These are phyloP conservation scores for Hyaena hyaena DNA, from an alignment of 2,113 vertebrate species.

Conservation along the genomic window DNA sequence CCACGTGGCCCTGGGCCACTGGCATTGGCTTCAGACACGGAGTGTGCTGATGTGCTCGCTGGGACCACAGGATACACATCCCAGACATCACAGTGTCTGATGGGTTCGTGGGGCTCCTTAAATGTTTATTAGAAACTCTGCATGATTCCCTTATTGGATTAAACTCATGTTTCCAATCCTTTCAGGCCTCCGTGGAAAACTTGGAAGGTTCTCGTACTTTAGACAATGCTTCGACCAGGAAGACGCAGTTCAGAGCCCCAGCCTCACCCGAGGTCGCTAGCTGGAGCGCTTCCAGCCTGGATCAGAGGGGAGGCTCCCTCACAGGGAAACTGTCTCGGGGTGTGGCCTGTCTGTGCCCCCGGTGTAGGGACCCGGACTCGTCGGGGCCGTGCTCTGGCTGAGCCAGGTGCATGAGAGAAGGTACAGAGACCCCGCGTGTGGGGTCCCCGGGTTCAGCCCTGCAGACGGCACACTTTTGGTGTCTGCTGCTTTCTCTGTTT, in stretches of 20 bases:
- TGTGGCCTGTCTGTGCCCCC: neutral
- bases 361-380: neutral
- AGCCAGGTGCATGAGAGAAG: neutral
- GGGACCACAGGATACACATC: neutral
- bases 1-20: neutral
- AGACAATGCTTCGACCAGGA: neutral
- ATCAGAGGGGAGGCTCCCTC: rapidly evolving
- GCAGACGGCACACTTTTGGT: rapidly evolving
- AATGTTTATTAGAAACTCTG: neutral
- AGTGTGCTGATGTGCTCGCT: rapidly evolving
- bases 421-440: too few relatives aligned
- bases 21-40: rapidly evolving
- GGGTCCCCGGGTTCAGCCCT: neutral
- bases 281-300: neutral
- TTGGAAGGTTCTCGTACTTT: neutral
- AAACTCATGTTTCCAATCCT: neutral
- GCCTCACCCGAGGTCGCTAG: too few relatives aligned
- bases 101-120: neutral
- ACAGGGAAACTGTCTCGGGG: neutral
- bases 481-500: neutral
- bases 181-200: neutral
- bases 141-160: neutral
- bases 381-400: neutral
- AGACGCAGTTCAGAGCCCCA: neutral
- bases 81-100: too few relatives aligned